Conservation (phyloP, 1,140 invertebrate genomes). For the Drosophila simulans region DNA sequence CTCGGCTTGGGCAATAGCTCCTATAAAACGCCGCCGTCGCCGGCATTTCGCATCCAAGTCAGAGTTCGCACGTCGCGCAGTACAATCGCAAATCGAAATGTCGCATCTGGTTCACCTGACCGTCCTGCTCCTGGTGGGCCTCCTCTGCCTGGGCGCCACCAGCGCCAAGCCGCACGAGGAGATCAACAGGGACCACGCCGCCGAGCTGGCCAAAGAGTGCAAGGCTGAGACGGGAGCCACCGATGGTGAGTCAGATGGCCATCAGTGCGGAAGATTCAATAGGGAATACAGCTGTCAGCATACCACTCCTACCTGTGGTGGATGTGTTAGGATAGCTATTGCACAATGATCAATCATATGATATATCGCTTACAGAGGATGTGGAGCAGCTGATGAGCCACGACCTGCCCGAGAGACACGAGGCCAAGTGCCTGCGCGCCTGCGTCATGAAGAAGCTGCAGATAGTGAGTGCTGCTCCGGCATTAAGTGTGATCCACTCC, state of each 20-base stretch:
- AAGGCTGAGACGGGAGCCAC: slow-evolving; percentile 61
- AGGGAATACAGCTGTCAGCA: too few species aligned
- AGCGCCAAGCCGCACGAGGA: slow-evolving; percentile 57
- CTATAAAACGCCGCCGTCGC: slow-evolving; percentile 54
- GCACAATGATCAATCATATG: not conserved
- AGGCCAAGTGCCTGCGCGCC: slow-evolving; percentile 68
- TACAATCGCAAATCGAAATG: slow-evolving; percentile 37
- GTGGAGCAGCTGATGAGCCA: slow-evolving; percentile 61
- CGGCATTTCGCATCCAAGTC: slow-evolving; percentile 38
- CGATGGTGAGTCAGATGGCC: slow-evolving; percentile 47
- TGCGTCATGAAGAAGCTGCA: slow-evolving; percentile 77
- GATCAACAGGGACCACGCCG: slow-evolving; percentile 44
- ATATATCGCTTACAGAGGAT: slow-evolving; percentile 47
- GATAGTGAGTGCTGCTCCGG: slow-evolving; percentile 48
- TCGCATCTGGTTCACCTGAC: slow-evolving; percentile 47
- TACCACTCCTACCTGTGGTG: too few species aligned
- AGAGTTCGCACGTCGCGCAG: slow-evolving; percentile 15
- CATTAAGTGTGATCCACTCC: not conserved
- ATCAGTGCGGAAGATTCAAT: not conserved
- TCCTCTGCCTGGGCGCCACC: slow-evolving; percentile 23
- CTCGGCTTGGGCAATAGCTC: not conserved
- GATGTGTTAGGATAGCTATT: too few species aligned
- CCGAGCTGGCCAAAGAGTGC: slow-evolving; percentile 55
- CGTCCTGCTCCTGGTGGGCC: slow-evolving; percentile 28
- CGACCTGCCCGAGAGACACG: slow-evolving; percentile 36